Evolutionary conservation across 1,140 invertebrate genomes (phyloP), one percentile per base, ranked within the genome.

Genomic region (Panulirus ornatus): DNA sequence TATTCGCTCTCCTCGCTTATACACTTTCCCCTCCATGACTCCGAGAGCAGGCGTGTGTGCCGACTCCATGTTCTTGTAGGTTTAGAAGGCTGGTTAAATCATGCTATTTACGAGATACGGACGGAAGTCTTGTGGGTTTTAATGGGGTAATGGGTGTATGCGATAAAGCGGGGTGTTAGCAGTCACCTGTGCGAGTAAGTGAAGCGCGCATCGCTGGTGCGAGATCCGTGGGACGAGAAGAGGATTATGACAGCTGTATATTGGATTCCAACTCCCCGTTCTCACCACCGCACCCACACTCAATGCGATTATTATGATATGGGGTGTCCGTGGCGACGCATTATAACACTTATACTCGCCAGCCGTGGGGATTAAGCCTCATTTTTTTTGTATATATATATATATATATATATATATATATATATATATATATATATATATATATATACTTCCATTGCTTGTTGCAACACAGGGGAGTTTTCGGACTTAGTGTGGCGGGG

Each of bases 241-340:
- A 89, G 87, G 87, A 89, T 89, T 89, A 89, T 89, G 87, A 89
- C 87, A 89, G 87, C 87, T 89, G 87, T 89, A 89, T 89, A 89
- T 89, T 89, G 87, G 87, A 89, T 89, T 89, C 87, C 87, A 82
- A 40, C 87, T 89, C 87, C 58, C 86, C 86, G 34, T 66, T 88
- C 76, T 47, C 86, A 63, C 86, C 86, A 30, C 44, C 70, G 83
- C 66, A n/a, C 70, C 70, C 40, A 14, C 83, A 44, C 70, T 85
- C 83, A 85, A 82, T 84, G 82, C 82, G 82, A 84, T 84, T 84
- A 84, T 84, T 84, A 84, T 84, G 82, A 84, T 84, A 84, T 84
- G 82, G 82, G 82, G 82, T 84, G 82, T 84, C 82, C 82, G 82
- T 63, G 58, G 34, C 58, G 54, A 38, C 63, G 82, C 63, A 84